Conservation (phyloP, 1,140 invertebrate genomes). For the Drosophila seguyi region DNA sequence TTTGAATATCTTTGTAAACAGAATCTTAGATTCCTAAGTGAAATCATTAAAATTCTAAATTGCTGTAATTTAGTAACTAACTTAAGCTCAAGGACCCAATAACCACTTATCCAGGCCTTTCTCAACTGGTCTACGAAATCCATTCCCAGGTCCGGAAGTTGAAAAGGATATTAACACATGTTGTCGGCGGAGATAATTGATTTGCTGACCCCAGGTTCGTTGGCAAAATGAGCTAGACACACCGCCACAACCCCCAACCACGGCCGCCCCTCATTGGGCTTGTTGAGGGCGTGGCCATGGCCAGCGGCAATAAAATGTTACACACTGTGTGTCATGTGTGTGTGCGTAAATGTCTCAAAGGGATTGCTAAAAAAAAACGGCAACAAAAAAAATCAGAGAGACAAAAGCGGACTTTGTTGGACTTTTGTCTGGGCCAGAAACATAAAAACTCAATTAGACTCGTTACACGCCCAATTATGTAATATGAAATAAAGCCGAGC, state of each 20-base stretch:
- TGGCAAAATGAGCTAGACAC: conserved; percentile 66
- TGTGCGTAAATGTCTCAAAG: conserved; percentile 15
- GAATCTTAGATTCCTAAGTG: no score
- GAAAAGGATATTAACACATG: conserved; percentile 84
- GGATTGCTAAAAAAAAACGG: conserved; percentile 28
- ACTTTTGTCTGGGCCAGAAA: conserved; percentile 54
- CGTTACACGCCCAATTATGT: conserved; percentile 85
- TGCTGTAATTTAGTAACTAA: no score
- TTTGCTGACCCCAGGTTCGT: conserved; percentile 68
- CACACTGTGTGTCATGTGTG: conserved; percentile 9
- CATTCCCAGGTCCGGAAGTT: conserved; percentile 56
- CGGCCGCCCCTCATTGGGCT: neutral
- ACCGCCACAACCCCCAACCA: neutral
- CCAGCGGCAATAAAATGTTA: conserved; percentile 73
- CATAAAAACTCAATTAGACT: conserved; percentile 85
- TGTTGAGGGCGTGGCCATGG: conserved; percentile 70
- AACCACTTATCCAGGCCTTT: conserved; percentile 5
- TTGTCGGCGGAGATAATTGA: conserved; percentile 80
- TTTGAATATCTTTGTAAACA: no score
- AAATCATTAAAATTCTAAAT: no score
- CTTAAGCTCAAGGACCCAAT: conserved; percentile 4
- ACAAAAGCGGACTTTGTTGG: conserved; percentile 39
- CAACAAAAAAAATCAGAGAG: neutral
- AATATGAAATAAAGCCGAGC: conserved; percentile 79
- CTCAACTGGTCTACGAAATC: conserved; percentile 12